phyloP scores from a whole-genome alignment of 2,113 vertebrate species.

The Eulacestoma nigropectus region DNA sequence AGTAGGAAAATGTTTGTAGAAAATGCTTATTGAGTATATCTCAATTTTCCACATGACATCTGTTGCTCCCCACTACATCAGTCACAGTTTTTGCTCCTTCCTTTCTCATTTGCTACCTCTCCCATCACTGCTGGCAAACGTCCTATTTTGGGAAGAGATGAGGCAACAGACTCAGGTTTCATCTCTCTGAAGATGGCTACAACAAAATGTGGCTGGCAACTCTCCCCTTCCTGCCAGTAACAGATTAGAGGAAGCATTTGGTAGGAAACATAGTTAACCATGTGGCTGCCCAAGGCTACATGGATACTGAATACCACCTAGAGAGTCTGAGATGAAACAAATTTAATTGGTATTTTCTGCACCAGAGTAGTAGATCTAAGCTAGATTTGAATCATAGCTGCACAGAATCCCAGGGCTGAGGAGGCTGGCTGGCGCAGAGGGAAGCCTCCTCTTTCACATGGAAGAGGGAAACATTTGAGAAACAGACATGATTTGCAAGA shows the following conservation, averaged over 20 bases:
- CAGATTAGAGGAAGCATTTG: not conserved
- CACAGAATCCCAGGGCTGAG: not conserved
- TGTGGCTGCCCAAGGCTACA: not conserved
- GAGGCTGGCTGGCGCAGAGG: not conserved
- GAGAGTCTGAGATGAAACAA: not conserved
- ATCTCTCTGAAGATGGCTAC: not conserved
- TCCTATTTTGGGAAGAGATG: not conserved
- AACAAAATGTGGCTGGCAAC: not conserved
- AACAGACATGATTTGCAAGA: not conserved
- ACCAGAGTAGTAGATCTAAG: not conserved
- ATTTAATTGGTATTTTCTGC: not conserved
- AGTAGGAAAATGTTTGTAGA: slow-evolving; percentile 59
- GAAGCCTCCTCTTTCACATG: not conserved
- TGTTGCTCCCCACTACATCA: slow-evolving; percentile 51
- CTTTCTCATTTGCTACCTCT: slow-evolving; percentile 42
- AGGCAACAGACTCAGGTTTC: not conserved
- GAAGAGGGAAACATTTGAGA: not conserved
- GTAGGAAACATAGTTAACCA: not conserved
- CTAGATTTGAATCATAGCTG: not conserved
- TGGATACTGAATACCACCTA: not conserved
- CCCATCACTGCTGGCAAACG: not conserved
- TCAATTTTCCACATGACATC: slow-evolving; percentile 58
- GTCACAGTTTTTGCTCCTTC: slow-evolving; percentile 49
- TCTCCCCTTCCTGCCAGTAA: not conserved
- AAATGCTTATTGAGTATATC: slow-evolving; percentile 56